These are phyloP conservation scores for Macrophya alboannulata DNA, from an alignment of 2,888 invertebrate genomes.

Conservation along the genomic window DNA sequence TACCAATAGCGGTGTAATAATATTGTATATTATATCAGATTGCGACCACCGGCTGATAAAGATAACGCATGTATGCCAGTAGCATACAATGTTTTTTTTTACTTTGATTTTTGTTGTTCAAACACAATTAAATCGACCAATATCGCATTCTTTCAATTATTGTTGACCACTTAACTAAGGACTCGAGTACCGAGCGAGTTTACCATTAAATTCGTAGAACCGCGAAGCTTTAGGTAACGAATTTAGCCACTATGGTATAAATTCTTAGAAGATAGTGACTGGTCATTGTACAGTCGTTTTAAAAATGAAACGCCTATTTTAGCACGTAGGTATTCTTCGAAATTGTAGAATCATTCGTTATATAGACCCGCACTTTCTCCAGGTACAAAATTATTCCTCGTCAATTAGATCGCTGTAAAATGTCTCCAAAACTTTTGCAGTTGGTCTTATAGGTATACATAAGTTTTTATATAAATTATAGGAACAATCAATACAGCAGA, in stretches of 20 bases:
- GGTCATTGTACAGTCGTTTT: conserved; percentile 3
- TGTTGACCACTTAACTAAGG: neutral
- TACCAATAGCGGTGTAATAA: neutral
- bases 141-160: neutral
- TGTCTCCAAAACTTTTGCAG: too few relatives aligned
- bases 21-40: neutral
- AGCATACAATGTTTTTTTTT: neutral
- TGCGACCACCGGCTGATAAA: neutral
- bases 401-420: neutral
- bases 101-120: neutral
- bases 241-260: neutral
- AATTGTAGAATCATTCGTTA: conserved; percentile 5
- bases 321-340: conserved; percentile 9
- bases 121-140: neutral
- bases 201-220: neutral
- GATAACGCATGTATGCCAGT: neutral
- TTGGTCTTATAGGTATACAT: too few relatives aligned
- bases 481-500: neutral
- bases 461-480: too few relatives aligned
- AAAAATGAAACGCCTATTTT: conserved; percentile 23
- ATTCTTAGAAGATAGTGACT: conserved; percentile 24
- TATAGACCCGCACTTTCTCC: conserved; percentile 24
- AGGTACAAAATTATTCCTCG: neutral
- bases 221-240: conserved; percentile 13
- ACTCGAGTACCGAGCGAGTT: neutral